These are phyloP conservation scores for Heliangelus exortis DNA, from an alignment of 2,797 vertebrate genomes.

Conservation along the genomic window DNA sequence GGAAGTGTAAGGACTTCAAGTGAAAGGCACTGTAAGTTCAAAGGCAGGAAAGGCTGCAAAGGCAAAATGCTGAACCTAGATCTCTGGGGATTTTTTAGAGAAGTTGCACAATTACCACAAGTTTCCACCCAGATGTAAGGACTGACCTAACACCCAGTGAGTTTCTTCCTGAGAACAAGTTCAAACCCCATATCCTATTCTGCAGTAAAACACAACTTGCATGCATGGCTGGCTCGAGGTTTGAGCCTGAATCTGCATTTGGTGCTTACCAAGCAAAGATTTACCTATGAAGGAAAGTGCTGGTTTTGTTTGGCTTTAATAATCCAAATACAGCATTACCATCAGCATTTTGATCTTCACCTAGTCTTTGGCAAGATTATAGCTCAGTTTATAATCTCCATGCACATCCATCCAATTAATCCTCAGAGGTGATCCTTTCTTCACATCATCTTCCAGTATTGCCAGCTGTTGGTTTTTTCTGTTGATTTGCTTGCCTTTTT, in stretches of 20 bases:
- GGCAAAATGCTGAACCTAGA: neutral
- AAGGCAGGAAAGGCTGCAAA: conserved; percentile 34
- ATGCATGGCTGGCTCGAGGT: rapidly evolving
- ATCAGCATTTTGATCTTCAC: neutral
- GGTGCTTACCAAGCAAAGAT: neutral
- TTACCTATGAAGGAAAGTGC: neutral
- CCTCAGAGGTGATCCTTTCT: neutral
- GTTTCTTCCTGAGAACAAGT: neutral
- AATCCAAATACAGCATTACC: neutral
- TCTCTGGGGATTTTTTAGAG: conserved; percentile 20
- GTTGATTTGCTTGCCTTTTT: neutral
- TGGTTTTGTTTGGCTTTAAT: neutral
- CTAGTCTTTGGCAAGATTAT: neutral
- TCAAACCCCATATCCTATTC: neutral
- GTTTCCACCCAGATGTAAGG: conserved; percentile 2
- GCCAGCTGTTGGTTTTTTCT: neutral
- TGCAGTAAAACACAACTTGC: neutral
- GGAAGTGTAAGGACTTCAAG: neutral
- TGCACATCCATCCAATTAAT: neutral
- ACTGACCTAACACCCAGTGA: conserved; percentile 21
- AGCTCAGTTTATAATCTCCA: neutral
- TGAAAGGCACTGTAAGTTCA: neutral
- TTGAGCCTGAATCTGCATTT: neutral
- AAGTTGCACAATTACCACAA: conserved; percentile 44
- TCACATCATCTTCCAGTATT: neutral